Evolutionary conservation across 2,888 invertebrate genomes (phyloP), one percentile per base, ranked within the genome.

Genomic region (Pinctada fucata): DNA sequence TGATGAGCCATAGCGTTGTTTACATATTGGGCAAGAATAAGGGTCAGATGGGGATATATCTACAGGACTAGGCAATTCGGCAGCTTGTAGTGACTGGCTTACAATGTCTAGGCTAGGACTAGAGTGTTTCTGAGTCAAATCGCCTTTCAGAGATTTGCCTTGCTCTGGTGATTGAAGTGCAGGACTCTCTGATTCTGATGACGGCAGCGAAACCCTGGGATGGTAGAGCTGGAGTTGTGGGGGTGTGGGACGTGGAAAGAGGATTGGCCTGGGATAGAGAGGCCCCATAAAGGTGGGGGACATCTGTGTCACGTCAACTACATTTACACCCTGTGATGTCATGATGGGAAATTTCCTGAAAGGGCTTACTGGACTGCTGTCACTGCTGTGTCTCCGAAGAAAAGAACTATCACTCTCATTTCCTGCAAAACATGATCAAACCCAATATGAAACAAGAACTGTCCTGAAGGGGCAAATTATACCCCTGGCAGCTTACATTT

Each of bases 11-110:
- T 83, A 86, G 48, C 80, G 70, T 68, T 84, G 83, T 78, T 84
- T 84, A 83, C 86, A 86, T 49, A 86, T 79, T 51, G 83, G 83
- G 78, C 86, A 86, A 31, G 72, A 79, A 3, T 78, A 58, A 13
- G 71, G 58, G 48, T 63, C 77, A 8, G 74, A 67, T 70, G 63
- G 75, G 76, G 65, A 70, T 64, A 75, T 74, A 63, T 16, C 13
- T 13, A 48, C 68, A 0, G 49, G 16, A 8, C 49, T 66, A n/a
- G 58, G 6, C 16, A 71, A 50, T 48, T 66, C 66, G 16, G 72
- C 50, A 16, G 72, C 52, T 3, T 75, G 71, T 13, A 66, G 48
- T 63, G 72, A 72, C 58, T 72, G 66, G 6, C 63, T 49, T 45
- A 71, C 75, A 58, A 58, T 45, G 16, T 68, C 50, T n/a, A 69